phyloP scores from a whole-genome alignment of 1,140 invertebrate species.

The Drosophila yakuba region DNA sequence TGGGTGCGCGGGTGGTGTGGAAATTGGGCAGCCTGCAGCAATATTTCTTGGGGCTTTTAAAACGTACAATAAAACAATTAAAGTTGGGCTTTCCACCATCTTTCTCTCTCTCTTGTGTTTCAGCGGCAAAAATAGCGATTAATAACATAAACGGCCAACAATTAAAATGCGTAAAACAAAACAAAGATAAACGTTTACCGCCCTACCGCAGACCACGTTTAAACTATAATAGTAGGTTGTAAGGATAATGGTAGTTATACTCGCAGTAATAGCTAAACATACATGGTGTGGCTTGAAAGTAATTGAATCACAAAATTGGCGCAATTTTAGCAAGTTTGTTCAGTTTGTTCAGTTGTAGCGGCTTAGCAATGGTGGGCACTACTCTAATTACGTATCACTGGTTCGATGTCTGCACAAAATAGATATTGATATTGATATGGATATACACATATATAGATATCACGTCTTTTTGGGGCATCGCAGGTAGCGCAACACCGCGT shows the following conservation, averaged over 20 bases:
- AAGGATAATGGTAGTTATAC: slow-evolving; percentile 28
- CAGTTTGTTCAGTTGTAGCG: slow-evolving; percentile 63
- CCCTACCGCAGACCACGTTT: slow-evolving; percentile 46
- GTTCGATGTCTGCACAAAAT: slow-evolving; percentile 65
- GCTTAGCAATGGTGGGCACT: slow-evolving; percentile 24
- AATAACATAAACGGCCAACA: slow-evolving; percentile 75
- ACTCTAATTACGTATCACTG: slow-evolving; percentile 76
- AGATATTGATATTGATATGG: slow-evolving; percentile 1
- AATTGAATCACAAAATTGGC: slow-evolving; percentile 76
- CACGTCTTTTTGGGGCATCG: slow-evolving; percentile 86
- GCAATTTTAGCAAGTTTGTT: slow-evolving; percentile 67
- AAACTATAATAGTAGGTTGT: slow-evolving; percentile 35
- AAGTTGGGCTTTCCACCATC: slow-evolving; percentile 14
- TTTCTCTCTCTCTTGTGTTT: slow-evolving; percentile 13
- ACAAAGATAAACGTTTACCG: slow-evolving; percentile 64
- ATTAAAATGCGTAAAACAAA: slow-evolving; percentile 82
- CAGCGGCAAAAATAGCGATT: slow-evolving; percentile 54
- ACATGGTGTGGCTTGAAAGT: slow-evolving; percentile 55
- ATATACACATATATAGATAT: slow-evolving; percentile 39
- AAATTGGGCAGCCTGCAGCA: slow-evolving; percentile 29
- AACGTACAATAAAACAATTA: slow-evolving; percentile 73
- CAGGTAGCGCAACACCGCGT: slow-evolving; percentile 90
- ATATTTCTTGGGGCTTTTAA: slow-evolving; percentile 42
- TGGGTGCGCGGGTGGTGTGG: slow-evolving; percentile 19
- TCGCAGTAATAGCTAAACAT: slow-evolving; percentile 40